phyloP scores from a whole-genome alignment of 2,888 invertebrate genomes.

The Schizaphis graminum region DNA sequence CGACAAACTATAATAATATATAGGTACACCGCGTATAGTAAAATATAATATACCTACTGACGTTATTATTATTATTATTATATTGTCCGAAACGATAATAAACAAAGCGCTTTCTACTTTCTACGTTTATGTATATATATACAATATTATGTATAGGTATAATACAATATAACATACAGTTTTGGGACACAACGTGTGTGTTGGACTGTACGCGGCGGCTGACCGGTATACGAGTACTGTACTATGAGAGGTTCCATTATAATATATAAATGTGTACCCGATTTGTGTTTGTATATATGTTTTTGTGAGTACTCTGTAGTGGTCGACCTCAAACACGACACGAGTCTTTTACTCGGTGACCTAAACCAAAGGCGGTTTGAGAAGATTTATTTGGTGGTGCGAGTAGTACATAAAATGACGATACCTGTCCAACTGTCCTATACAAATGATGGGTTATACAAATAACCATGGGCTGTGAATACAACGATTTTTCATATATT shows the following conservation, averaged over 20 bases:
- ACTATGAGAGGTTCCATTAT: background rate
- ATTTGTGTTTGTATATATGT: background rate
- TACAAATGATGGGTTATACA: background rate
- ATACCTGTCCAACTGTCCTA: background rate
- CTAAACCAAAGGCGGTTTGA: background rate
- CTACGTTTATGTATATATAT: background rate
- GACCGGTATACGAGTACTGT: too few relatives aligned
- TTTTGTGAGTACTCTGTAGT: background rate
- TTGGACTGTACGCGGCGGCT: background rate
- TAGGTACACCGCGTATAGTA: background rate
- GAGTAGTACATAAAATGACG: background rate
- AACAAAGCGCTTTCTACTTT: constrained; percentile 46
- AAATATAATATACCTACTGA: background rate
- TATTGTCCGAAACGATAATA: background rate
- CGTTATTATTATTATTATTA: constrained; percentile 16
- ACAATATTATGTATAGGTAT: background rate
- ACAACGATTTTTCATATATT: background rate
- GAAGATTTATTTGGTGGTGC: background rate
- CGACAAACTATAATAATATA: background rate
- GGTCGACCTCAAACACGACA: background rate
- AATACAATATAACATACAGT: background rate
- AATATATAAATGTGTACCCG: background rate
- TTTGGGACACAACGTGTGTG: background rate
- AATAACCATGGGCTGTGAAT: background rate
- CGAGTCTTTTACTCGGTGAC: background rate